Base-by-base conservation (phyloP, 2,797 vertebrate genomes). In the Falco rusticolus region DNA sequence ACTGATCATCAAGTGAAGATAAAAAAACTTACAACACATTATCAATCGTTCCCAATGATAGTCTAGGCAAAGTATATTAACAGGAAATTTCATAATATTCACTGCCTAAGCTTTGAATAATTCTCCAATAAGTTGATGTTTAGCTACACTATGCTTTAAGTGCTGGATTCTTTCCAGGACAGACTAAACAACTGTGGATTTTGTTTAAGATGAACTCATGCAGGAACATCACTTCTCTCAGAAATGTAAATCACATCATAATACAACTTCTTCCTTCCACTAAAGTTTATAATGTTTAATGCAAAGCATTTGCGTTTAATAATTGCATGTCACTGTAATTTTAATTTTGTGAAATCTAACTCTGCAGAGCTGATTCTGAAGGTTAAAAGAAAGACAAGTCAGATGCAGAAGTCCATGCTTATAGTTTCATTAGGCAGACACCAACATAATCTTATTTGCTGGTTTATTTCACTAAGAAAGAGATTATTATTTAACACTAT, bases 401-500 rank as follows among this genome's bases (percentile, higher is more conserved):
- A 94, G 43, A 53, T 45, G 48, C n/a, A 78, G 60, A 26, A 87
- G 34, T 68, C 59, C n/a, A 61, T 29, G 41, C 85, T 83, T 33
- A 84, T 1, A 88, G 77, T 90, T 45, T 84, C 79, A 83, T 59
- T 24, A 89, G 71, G 25, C 66, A 96, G 77, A 95, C n/a, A 94
- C 8, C 75, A 57, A 79, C 60, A 79, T 22, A 51, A 93, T 51
- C 20, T 78, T 82, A 87, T 82, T 89, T 82, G 51, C 12, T n/a
- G 54, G 16, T 78, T 78, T 64, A 71, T 90, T 86, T 96, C 94
- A 88, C 81, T 82, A 93, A 84, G 60, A 56, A 94, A 59, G 37
- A 88, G 31, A 78, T 84, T 70, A 96, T 95, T 96, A 90, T 89
- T 96, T 82, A 70, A 61, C 28, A 37, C 68, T 97, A 94, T 94